Percentiles rank a stretch among this genome's conserved stretches.
phyloP scores from a whole-genome alignment of 2,888 invertebrate genomes.

The Choristoneura rosaceana region DNA sequence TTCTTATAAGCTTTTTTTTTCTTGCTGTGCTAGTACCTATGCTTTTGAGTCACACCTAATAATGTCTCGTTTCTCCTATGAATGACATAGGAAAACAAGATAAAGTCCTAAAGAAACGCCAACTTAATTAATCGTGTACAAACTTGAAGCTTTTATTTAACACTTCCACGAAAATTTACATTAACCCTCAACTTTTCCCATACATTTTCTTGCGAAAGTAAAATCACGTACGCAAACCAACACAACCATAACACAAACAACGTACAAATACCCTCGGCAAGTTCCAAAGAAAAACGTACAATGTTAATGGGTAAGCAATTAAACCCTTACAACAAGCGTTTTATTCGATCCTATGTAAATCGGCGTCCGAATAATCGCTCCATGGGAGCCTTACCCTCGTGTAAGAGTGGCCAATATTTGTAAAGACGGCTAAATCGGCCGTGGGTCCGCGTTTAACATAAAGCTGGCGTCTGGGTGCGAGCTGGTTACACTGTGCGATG shows the following conservation, averaged over 20 bases:
- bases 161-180: too few relatives aligned
- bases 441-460: slow-evolving; percentile 61
- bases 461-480: slow-evolving; percentile 44
- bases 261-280: neutral
- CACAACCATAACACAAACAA: neutral
- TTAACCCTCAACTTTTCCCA: too few relatives aligned
- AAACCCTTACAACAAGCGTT: slow-evolving; percentile 5
- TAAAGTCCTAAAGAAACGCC: too few relatives aligned
- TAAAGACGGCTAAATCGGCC: slow-evolving; percentile 62
- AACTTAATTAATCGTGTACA: too few relatives aligned
- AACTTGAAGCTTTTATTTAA: too few relatives aligned
- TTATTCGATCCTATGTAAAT: slow-evolving; percentile 18
- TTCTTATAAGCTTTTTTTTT: too few relatives aligned
- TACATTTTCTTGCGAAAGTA: neutral
- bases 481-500: slow-evolving; percentile 21
- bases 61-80: too few relatives aligned
- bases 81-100: too few relatives aligned
- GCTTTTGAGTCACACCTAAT: too few relatives aligned
- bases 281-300: slow-evolving; percentile 6
- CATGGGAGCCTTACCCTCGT: slow-evolving; percentile 26
- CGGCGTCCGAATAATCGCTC: slow-evolving; percentile 16
- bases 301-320: slow-evolving; percentile 11
- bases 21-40: too few relatives aligned
- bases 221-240: neutral
- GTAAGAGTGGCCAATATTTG: slow-evolving; percentile 46